Conservation (phyloP, 2,113 vertebrate species). For the Felis chaus region DNA sequence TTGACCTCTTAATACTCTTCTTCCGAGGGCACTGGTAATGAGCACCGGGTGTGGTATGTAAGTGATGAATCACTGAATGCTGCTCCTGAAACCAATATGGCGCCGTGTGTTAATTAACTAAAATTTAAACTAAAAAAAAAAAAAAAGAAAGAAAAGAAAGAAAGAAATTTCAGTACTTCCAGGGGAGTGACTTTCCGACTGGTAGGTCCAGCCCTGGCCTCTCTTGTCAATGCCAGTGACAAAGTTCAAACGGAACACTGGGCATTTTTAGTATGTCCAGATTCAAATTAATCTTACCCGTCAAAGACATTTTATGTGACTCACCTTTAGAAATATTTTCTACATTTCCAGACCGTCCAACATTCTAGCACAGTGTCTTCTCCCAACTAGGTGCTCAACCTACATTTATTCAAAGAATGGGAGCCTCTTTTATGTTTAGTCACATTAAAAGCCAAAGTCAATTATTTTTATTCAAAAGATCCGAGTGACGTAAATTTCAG, state of each 20-base stretch:
- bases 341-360: not conserved
- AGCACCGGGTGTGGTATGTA: no score
- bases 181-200: not conserved
- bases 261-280: not conserved
- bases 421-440: not conserved
- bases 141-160: no score
- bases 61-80: no score
- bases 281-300: not conserved
- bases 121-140: no score
- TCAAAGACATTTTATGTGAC: not conserved
- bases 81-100: no score
- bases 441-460: not conserved
- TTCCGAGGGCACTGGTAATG: no score
- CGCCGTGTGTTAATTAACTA: no score
- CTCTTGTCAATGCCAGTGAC: slow-evolving; percentile 1
- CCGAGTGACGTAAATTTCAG: not conserved
- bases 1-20: not conserved
- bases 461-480: not conserved
- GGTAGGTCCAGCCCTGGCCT: not conserved
- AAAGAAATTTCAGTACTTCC: not conserved
- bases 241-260: not conserved
- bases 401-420: not conserved
- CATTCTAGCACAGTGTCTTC: not conserved
- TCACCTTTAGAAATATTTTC: not conserved
- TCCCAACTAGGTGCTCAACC: not conserved